Percentiles rank a stretch among this genome's conserved stretches.
phyloP scores from a whole-genome alignment of 2,888 invertebrate species.

The Caenorhabditis panamensis region DNA sequence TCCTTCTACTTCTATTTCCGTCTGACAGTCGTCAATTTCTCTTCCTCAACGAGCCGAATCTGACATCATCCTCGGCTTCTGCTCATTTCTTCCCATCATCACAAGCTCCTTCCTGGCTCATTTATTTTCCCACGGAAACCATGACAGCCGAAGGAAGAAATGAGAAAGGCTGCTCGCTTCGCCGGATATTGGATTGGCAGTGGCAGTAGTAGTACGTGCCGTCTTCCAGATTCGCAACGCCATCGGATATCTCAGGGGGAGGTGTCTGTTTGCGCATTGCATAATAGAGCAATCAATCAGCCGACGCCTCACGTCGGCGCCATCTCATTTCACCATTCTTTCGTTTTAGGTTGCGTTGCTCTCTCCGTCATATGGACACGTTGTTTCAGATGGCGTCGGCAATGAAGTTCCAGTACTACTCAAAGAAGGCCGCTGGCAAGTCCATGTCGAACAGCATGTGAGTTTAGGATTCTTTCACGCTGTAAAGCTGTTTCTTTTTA shows the following conservation, averaged over 20 bases:
- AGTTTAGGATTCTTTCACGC: conserved; percentile 19
- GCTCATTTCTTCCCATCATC: conserved; percentile 25
- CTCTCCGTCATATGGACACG: conserved; percentile 42
- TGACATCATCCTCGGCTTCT: conserved; percentile 37
- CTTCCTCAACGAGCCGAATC: conserved; percentile 28
- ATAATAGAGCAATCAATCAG: conserved; percentile 57
- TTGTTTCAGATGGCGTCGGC: conserved; percentile 76
- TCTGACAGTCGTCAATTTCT: conserved; percentile 23
- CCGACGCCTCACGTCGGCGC: background rate
- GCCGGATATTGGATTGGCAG: conserved; percentile 45
- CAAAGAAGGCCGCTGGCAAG: conserved; percentile 67
- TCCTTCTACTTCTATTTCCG: conserved; percentile 3
- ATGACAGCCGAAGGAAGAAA: conserved; percentile 43
- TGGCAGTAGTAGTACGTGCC: conserved; percentile 53
- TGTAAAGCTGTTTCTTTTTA: conserved; percentile 9
- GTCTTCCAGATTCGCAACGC: conserved; percentile 25
- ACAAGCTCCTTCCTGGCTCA: conserved; percentile 38
- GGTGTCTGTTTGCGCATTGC: conserved; percentile 51
- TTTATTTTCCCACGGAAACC: conserved; percentile 64
- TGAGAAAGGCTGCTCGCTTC: background rate
- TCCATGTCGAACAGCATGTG: conserved; percentile 70
- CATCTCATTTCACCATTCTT: conserved; percentile 31
- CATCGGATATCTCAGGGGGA: conserved; percentile 46
- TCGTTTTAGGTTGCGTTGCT: conserved; percentile 48
- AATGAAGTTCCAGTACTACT: conserved; percentile 79